phyloP scores from a whole-genome alignment of 1,140 invertebrate species.

The Conus ventricosus region DNA sequence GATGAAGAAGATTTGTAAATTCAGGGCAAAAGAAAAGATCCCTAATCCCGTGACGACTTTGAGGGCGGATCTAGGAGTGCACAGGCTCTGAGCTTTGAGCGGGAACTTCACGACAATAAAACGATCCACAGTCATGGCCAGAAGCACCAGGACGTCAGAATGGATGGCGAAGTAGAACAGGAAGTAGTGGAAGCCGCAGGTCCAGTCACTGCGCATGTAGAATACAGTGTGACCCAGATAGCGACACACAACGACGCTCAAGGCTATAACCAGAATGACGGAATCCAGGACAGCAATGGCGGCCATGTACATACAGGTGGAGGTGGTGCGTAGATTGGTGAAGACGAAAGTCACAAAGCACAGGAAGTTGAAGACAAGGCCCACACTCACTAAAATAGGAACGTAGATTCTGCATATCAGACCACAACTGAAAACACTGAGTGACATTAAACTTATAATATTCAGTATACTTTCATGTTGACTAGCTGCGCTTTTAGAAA shows the following conservation, averaged over 20 bases:
- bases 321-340: slow-evolving; percentile 52
- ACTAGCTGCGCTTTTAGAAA: no score
- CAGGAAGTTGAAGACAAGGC: slow-evolving; percentile 36
- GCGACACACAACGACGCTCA: slow-evolving; percentile 10
- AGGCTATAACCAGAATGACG: slow-evolving; percentile 52
- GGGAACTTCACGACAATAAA: slow-evolving; percentile 59
- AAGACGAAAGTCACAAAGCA: slow-evolving; percentile 57
- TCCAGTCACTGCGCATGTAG: slow-evolving; percentile 15
- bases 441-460: background rate
- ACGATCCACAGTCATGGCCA: slow-evolving; percentile 64
- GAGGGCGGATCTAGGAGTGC: slow-evolving; percentile 35
- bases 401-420: background rate
- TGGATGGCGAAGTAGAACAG: slow-evolving; percentile 53
- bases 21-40: slow-evolving; percentile 31
- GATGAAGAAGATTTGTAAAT: slow-evolving; percentile 34
- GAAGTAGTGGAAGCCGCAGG: slow-evolving; percentile 47
- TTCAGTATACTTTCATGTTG: no score
- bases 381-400: background rate
- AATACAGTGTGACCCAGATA: slow-evolving; percentile 19
- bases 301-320: slow-evolving; percentile 66
- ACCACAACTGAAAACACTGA: background rate
- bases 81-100: slow-evolving; percentile 46
- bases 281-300: slow-evolving; percentile 61
- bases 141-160: slow-evolving; percentile 58
- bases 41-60: slow-evolving; percentile 37